Evolutionary conservation across 2,797 vertebrate species (phyloP).

Genomic region (Spondyliosoma cantharus): DNA sequence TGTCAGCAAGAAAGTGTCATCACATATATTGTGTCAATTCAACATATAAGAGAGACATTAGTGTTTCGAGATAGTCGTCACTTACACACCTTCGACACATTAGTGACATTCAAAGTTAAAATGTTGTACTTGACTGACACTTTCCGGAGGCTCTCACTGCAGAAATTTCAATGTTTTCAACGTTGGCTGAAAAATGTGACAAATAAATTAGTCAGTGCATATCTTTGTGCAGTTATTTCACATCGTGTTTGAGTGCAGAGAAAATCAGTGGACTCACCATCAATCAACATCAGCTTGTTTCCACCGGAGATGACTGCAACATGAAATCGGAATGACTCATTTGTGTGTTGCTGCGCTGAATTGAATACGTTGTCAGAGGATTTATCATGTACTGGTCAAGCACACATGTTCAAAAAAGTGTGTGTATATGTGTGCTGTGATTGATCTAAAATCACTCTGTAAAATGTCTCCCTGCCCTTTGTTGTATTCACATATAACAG

Average conservation of each 20-base stretch:
- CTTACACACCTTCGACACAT: not conserved
- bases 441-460: slow-evolving; percentile 29
- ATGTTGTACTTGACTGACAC: slow-evolving; percentile 1
- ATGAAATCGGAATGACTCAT: slow-evolving; percentile 35
- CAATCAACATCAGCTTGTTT: slow-evolving; percentile 3
- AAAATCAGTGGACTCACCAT: slow-evolving; percentile 5
- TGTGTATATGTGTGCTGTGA: slow-evolving; percentile 28
- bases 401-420: slow-evolving; percentile 15
- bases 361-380: slow-evolving; percentile 21
- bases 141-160: not conserved
- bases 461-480: slow-evolving; percentile 1
- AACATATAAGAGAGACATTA: not conserved
- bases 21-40: not conserved
- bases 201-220: slow-evolving; percentile 1
- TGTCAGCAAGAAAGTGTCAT: slow-evolving; percentile 44
- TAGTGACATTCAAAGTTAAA: slow-evolving; percentile 1
- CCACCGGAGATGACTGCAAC: slow-evolving; percentile 1
- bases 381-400: slow-evolving; percentile 42
- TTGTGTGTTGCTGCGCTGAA: slow-evolving; percentile 30
- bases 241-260: slow-evolving; percentile 9
- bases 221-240: slow-evolving; percentile 19
- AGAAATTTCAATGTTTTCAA: slow-evolving; percentile 25
- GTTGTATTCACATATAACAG: slow-evolving; percentile 28
- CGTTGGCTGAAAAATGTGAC: not conserved
- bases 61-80: not conserved